Base-by-base conservation (phyloP, 2,113 vertebrate species). In the Bolborhynchus lineola region DNA sequence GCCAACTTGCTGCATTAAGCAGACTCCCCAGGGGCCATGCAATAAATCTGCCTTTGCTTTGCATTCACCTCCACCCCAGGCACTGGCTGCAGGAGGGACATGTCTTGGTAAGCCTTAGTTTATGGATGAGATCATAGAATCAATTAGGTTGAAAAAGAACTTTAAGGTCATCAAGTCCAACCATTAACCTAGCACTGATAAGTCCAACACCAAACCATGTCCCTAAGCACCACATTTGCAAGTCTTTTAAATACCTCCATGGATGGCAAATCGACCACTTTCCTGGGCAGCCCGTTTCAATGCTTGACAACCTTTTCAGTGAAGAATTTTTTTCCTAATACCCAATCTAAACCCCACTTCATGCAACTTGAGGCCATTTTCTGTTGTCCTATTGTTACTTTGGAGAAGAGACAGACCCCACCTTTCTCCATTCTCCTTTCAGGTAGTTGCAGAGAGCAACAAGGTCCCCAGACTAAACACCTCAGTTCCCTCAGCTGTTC, bases 341-440 rank as follows among this genome's bases (percentile, higher is more conserved):
- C 21, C 29, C 7, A 33, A 13, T 31, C 13, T 72, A 62, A 11
- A 10, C 16, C 2, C 41, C 28, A 12, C 47, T 35, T 77, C 9
- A 37, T 9, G n/a, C 10, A 46, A 47, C 21, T 24, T 46, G 37
- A 69, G 42, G 16, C 28, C 6, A 33, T 46, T 75, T 75, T 25
- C 25, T 69, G 42, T 35, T 83, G 28, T 41, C 16, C 19, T 67
- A 5, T 59, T 9, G 13, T 35, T 35, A 53, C 18, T 8, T 55
- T 26, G 16, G 49, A 84, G 26, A 35, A 83, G 57, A 70, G 25
- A 62, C 9, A 5, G 5, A n/a, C 2, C 4, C 25, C 18, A 47
- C 21, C 5, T 52, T 0, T 0, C 13, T 46, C 26, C 0, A 0
- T 28, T 7, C 14, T 70, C 35, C 16, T 82, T 65, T 72, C 39